Evolutionary conservation across 2,888 invertebrate species (phyloP), one percentile per base, ranked within the genome.

Genomic region (Cordilura impudica): DNA sequence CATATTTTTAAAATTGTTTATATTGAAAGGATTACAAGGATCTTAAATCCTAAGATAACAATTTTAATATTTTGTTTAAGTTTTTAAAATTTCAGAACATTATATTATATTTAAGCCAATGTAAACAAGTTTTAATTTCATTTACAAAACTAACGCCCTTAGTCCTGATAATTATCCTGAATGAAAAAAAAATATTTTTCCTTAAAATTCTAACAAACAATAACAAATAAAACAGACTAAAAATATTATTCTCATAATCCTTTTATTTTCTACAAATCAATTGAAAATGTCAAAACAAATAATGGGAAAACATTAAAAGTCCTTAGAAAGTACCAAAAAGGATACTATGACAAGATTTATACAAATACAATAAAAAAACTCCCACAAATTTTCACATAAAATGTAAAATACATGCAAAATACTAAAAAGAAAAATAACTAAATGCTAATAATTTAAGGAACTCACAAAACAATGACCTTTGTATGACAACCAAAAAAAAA

Each of bases 251-350:
- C 56, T 39, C 29, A 63, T 67, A 81, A 75, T 61, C 78, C 71
- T 71, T 74, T 77, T 71, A 39, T 66, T 65, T 65, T 29, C 26
- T 45, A n/a, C 56, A 26, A 43, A 67, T 53, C 69, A 66, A 63
- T 79, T 74, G 69, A 81, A 65, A 69, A 43, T 79, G 69, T 78
- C 71, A 79, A 65, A 78, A 81, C 77, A 75, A 63, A 51, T 58
- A 23, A 29, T 7, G 12, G 12, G 10, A 67, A 70, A 74, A 69
- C 45, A 65, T 39, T 18, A 7, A 43, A 71, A 67, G 61, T 51
- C 14, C 51, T 74, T 51, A 16, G 18, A 63, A 67, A 67, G 14
- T 16, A 49, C 47, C n/a, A 16, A 35, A 61, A 60, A 63, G 66
- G 39, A 72, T 49, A 43, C 45, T 45, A 53, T 45, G 39, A 47